Conservation (phyloP, 2,888 invertebrate genomes). For the Agrotis puta region DNA sequence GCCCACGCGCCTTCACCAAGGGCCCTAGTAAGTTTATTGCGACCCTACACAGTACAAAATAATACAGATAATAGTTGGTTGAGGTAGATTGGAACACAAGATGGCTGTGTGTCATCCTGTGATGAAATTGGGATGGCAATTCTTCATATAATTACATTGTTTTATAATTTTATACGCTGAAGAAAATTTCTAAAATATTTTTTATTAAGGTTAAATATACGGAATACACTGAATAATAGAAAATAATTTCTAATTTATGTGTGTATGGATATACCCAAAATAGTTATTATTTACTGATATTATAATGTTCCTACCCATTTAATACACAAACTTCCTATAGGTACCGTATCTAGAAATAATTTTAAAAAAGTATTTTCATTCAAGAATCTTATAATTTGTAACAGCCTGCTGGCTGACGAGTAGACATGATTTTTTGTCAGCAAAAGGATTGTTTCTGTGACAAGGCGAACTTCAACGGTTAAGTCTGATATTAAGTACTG, state of each 20-base stretch:
- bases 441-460: constrained; percentile 67
- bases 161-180: not conserved
- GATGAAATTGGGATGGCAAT: not conserved
- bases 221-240: too few relatives aligned
- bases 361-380: not conserved
- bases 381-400: not conserved
- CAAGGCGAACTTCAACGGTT: constrained; percentile 66
- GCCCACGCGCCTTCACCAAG: constrained; percentile 85
- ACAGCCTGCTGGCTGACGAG: not conserved
- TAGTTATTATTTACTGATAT: too few relatives aligned
- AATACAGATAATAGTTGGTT: constrained; percentile 67
- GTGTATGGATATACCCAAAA: too few relatives aligned
- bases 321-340: too few relatives aligned
- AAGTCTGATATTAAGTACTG: constrained; percentile 60
- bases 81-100: constrained; percentile 37
- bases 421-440: constrained; percentile 20
- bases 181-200: not conserved
- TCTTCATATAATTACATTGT: not conserved
- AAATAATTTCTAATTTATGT: too few relatives aligned
- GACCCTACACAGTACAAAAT: constrained; percentile 78
- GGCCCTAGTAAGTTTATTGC: constrained; percentile 81
- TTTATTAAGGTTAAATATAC: not conserved
- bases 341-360: too few relatives aligned
- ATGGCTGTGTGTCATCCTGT: constrained; percentile 26
- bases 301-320: too few relatives aligned